Base-by-base conservation (phyloP, 2,797 vertebrate genomes). In the Epinephelus awoara region DNA sequence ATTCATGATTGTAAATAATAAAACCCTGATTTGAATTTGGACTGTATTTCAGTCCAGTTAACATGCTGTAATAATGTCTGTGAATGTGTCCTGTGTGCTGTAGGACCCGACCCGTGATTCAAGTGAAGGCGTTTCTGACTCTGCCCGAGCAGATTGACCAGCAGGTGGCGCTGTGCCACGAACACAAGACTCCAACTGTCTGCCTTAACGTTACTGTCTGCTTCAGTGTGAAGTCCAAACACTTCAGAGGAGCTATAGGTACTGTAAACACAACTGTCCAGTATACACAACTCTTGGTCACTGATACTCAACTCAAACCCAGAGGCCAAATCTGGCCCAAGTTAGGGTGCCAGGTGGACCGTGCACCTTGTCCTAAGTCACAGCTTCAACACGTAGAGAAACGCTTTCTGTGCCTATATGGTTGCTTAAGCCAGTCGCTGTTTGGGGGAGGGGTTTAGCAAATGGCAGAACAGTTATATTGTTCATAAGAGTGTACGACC, bases 91-190 rank as follows among this genome's bases (percentile, higher is more conserved):
- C 29, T 68, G 1, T 85, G n/a, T 74, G 61, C 1, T 89, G 19
- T 21, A 99, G 98, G 94, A 96, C 97, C 62, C 97, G 97, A 72
- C 97, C 98, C 0, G 96, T 99, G 66, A 91, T 99, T 85, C 95
- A 94, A 87, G 96, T 98, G 55, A 94, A 97, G 79, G 96, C 95
- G 15, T 94, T 87, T 42, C 91, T 99, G 89, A 80, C 85, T 11
- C 93, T 98, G 80, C 96, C 96, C 3, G 89, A 91, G 72, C 94
- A 95, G 74, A 90, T 99, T 76, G 97, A 99, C 77, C 95, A 93
- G 71, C 95, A 88, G 34, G 86, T 94, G 82, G 86, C 92, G 50
- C 91, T 95, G 71, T 99, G 98, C 76, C 6, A 50, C 23, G 96
- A 97, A 67, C 95, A 96, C 71, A 94, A 94, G 25, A 87, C 93